phyloP scores from a whole-genome alignment of 2,113 vertebrate genomes.

The Turdus rufiventris region DNA sequence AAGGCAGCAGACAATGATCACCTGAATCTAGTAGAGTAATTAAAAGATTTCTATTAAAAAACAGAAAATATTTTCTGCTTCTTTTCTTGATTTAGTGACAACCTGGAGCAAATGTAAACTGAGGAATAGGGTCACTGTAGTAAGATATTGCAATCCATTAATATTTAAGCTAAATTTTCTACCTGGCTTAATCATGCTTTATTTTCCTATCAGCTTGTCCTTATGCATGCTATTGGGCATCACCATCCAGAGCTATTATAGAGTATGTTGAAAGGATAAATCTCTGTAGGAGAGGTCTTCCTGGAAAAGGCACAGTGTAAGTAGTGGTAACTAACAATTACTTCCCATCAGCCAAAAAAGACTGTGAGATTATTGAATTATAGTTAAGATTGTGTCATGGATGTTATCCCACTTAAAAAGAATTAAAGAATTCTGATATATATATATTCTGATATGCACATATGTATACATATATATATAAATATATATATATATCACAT shows the following conservation, averaged over 20 bases:
- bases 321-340: neutral
- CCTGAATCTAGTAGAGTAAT: neutral
- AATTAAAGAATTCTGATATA: neutral
- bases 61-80: neutral
- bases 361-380: neutral
- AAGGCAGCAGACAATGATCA: neutral
- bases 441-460: too few relatives aligned
- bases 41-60: neutral
- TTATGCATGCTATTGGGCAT: neutral
- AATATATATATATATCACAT: neutral
- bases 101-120: neutral
- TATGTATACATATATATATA: neutral
- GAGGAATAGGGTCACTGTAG: neutral
- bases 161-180: neutral
- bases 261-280: neutral
- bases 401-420: neutral
- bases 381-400: neutral
- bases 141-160: neutral
- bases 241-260: neutral
- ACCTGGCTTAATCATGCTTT: neutral
- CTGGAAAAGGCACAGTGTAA: neutral
- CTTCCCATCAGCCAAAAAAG: neutral
- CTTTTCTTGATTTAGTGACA: slow-evolving; percentile 5
- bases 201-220: neutral
- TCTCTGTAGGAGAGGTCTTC: neutral